A percentile compares a stretch with the other conserved stretches of the same genome.
phyloP scores from a whole-genome alignment of 2,113 vertebrate genomes.

The Oryzias curvinotus region DNA sequence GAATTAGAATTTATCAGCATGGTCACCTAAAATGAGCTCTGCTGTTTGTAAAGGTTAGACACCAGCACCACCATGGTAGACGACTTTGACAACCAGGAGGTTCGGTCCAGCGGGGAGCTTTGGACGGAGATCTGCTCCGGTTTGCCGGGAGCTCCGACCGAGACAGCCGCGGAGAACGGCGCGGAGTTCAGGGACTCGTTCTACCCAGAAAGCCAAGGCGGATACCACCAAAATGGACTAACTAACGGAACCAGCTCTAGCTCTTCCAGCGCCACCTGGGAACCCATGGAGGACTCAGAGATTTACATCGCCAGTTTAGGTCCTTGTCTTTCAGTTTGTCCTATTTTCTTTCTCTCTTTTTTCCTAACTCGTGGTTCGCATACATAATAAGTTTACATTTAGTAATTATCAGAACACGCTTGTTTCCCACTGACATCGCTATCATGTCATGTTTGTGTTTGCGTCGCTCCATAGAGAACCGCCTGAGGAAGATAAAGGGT shows the following conservation, averaged over 20 bases:
- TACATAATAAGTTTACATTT: neutral
- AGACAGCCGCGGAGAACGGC: slow-evolving; percentile 37
- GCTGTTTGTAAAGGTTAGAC: slow-evolving; percentile 8
- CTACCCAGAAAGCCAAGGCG: slow-evolving; percentile 57
- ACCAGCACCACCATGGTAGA: slow-evolving; percentile 81
- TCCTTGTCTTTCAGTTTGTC: slow-evolving; percentile 62
- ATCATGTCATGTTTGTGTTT: neutral
- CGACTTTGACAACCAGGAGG: slow-evolving; percentile 70
- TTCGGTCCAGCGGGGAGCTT: slow-evolving; percentile 83
- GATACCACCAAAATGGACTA: slow-evolving; percentile 25
- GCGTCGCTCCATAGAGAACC: slow-evolving; percentile 81
- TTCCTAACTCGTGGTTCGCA: neutral
- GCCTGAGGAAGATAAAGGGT: slow-evolving; percentile 90
- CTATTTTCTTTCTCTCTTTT: neutral
- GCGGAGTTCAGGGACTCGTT: slow-evolving; percentile 89
- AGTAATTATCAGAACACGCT: neutral
- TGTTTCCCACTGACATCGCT: neutral
- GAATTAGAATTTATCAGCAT: too few relatives aligned
- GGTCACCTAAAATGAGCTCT: neutral
- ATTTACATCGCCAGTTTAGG: slow-evolving; percentile 92
- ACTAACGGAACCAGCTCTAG: slow-evolving; percentile 8
- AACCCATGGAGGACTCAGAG: slow-evolving; percentile 91
- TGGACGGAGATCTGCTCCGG: slow-evolving; percentile 92
- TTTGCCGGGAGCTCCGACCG: slow-evolving; percentile 70
- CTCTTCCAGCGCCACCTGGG: slow-evolving; percentile 80